Base-by-base conservation (phyloP, 2,113 vertebrate species). In the Sisor rabdophorus region DNA sequence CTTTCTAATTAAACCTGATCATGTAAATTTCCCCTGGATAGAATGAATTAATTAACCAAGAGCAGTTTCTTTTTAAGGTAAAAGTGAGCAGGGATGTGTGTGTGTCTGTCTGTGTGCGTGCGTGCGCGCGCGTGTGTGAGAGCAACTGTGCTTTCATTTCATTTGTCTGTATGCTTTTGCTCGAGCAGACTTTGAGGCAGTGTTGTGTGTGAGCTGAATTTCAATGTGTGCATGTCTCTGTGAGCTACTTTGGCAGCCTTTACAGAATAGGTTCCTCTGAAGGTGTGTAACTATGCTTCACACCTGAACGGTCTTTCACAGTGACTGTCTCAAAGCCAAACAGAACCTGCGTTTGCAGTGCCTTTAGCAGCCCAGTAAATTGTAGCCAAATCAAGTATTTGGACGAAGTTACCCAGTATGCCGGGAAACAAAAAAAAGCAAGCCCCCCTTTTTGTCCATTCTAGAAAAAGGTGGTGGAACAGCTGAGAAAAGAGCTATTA, bases 381-480 rank as follows among this genome's bases (percentile, higher is more conserved):
- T 54, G 47, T 30, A 16, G 16, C 22, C 24, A 8, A 13, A 7
- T 64, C 26, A 47, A 20, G 17, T 15, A 20, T 44, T 65, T 75
- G 15, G 60, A 54, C 24, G 26, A 75, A 64, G 36, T 52, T 24
- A 30, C 48, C 30, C 58, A 17, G n/a, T 10, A 69, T 19, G 26
- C 50, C 16, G 9, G 7, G 19, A 13, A 36, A 47, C 7, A n/a
- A 47, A 54, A 8, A 24, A 4, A 24, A 47, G 58, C n/a, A 20
- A 28, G 47, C 32, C 1, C 10, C 19, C 55, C 32, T 36, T 36
- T 71, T 26, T 54, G 32, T 20, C 4, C 48, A 16, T 65, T 19
- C 47, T 50, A 93, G 92, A 93, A 93, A 88, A 92, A 92, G 81
- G 92, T 92, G 80, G 92, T 93, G 84, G 92, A 93, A 85, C 92